Base-by-base conservation (phyloP, 2,797 vertebrate genomes). In the Gastrophryne carolinensis region DNA sequence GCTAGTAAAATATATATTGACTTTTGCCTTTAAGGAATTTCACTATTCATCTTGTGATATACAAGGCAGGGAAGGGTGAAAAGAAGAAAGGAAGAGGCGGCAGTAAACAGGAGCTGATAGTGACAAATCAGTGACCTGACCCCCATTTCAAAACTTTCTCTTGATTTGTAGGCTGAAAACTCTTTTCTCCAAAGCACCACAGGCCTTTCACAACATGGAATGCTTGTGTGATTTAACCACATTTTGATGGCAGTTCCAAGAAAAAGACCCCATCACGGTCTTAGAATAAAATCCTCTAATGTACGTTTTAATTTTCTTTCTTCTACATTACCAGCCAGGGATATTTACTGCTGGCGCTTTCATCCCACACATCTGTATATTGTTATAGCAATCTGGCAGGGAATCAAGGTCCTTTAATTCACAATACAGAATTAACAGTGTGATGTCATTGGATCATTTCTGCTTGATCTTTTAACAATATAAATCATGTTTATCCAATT, bases 401-500 rank as follows among this genome's bases (percentile, higher is more conserved):
- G 72, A 71, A 71, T 71, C 75, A 78, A 65, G 67, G 75, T 58
- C 26, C 47, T 78, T 64, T 65, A 56, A 72, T 72, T 78, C 65
- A 65, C 58, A 65, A 54, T 77, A 65, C 24, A 47, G 50, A 47
- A 57, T 57, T 65, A 78, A 71, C 58, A 23, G 52, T 78, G 67
- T 78, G 75, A 78, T 64, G 67, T 78, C 67, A 78, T 78, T 34
- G 39, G 30, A 65, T 65, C 37, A 56, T 65, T 72, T 69, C 29
- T 71, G 52, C 67, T 64, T 65, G 67, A 72, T 64, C 50, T 63
- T 64, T 70, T 56, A 34, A 52, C 32, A 70, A 63, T 47, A 47
- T 70, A 77, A 64, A 57, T 77, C 57, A 63, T 71, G 54, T 77
- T 77, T 70, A 77, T 69, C 66, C 58, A 77, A 71, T 64, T 77